Conservation (phyloP, 2,797 vertebrate genomes). For the Dicrostonyx torquatus region DNA sequence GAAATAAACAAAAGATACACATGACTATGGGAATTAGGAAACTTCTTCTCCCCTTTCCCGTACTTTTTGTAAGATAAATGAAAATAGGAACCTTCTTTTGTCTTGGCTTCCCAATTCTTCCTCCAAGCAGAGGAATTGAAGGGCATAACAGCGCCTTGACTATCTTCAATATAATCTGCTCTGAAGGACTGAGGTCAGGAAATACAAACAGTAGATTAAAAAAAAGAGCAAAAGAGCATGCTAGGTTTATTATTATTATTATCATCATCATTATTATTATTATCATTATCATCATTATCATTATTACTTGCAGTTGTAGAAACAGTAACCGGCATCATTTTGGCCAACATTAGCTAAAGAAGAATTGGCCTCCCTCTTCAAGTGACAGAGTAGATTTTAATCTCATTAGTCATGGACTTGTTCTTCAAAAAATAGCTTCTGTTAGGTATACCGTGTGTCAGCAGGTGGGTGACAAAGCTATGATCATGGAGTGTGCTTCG, state of each 20-base stretch:
- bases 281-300: not conserved
- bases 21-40: not conserved
- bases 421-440: not conserved
- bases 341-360: not conserved
- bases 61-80: not conserved
- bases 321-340: not conserved
- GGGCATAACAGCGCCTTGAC: not conserved
- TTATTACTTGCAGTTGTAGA: not conserved
- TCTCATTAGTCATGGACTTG: not conserved
- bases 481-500: not conserved
- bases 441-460: not conserved
- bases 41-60: too few species aligned
- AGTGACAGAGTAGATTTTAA: not conserved
- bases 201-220: not conserved
- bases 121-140: not conserved
- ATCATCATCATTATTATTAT: not conserved
- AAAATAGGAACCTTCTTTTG: not conserved
- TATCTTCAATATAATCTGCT: not conserved
- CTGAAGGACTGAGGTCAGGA: slow-evolving; percentile 52
- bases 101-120: not conserved
- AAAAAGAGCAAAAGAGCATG: not conserved
- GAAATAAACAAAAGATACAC: not conserved
- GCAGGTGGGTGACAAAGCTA: too few species aligned
- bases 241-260: not conserved
- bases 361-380: not conserved